Conservation (phyloP, 2,113 vertebrate species). For the Indicator maculatus region DNA sequence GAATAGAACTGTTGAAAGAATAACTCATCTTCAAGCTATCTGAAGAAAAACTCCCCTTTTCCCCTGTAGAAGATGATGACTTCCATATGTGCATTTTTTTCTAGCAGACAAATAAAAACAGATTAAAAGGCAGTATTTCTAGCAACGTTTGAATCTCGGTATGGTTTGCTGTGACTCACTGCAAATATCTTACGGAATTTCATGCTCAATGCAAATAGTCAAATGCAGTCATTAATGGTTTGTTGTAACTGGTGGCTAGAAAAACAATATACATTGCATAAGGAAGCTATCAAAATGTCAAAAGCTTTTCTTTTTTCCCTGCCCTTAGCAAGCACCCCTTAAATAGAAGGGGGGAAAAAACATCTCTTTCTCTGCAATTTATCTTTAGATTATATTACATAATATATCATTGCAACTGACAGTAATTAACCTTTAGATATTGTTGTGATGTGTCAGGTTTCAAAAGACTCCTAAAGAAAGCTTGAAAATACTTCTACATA, state of each 20-base stretch:
- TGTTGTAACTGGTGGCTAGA: background rate
- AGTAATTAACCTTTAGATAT: slow-evolving; percentile 55
- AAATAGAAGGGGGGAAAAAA: background rate
- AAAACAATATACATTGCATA: background rate
- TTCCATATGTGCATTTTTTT: background rate
- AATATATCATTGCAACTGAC: slow-evolving; percentile 44
- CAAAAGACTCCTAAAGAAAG: slow-evolving; percentile 46
- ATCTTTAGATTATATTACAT: slow-evolving; percentile 22
- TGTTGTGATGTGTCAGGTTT: slow-evolving; percentile 51
- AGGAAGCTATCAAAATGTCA: background rate
- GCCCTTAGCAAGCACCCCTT: background rate
- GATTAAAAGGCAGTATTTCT: background rate
- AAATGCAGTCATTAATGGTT: no score
- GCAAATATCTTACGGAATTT: background rate
- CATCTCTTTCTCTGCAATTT: background rate
- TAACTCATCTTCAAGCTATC: background rate
- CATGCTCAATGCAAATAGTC: background rate
- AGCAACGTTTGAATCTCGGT: background rate
- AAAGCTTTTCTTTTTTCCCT: background rate
- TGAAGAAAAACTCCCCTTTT: background rate
- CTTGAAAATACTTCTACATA: slow-evolving; percentile 41
- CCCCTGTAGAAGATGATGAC: background rate
- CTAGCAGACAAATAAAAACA: background rate
- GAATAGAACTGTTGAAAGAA: background rate
- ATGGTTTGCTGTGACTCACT: background rate